phyloP scores from a whole-genome alignment of 2,797 vertebrate genomes.

The Pangasius djambal region DNA sequence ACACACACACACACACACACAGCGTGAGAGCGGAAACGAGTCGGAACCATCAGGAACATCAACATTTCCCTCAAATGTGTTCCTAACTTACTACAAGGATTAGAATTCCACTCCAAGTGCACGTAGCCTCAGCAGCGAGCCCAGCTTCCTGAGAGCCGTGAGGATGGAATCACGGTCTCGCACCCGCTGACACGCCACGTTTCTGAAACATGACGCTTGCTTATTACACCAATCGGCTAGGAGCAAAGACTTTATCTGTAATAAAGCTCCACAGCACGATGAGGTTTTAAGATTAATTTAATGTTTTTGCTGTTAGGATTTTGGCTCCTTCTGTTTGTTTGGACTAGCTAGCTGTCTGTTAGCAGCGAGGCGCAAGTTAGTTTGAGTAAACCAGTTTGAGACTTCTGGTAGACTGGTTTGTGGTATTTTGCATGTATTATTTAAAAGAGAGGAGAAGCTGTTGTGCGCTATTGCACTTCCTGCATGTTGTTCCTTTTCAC shows the following conservation, averaged over 20 bases:
- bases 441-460: background rate
- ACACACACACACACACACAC: too few species aligned
- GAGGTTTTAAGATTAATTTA: too few species aligned
- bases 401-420: background rate
- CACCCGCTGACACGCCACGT: too few species aligned
- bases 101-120: too few species aligned
- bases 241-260: too few species aligned
- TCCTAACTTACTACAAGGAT: too few species aligned
- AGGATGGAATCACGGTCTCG: too few species aligned
- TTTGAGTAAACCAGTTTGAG: background rate
- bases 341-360: background rate
- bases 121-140: too few species aligned
- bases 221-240: background rate
- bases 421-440: background rate
- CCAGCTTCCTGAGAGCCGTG: too few species aligned
- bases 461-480: background rate
- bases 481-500: background rate
- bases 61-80: background rate
- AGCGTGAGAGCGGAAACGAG: background rate
- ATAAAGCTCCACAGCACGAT: too few species aligned
- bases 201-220: too few species aligned
- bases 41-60: background rate
- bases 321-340: too few species aligned
- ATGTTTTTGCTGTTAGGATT: background rate
- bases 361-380: background rate